Evolutionary conservation across 2,113 vertebrate genomes (phyloP).

Genomic region (Gallinago media): DNA sequence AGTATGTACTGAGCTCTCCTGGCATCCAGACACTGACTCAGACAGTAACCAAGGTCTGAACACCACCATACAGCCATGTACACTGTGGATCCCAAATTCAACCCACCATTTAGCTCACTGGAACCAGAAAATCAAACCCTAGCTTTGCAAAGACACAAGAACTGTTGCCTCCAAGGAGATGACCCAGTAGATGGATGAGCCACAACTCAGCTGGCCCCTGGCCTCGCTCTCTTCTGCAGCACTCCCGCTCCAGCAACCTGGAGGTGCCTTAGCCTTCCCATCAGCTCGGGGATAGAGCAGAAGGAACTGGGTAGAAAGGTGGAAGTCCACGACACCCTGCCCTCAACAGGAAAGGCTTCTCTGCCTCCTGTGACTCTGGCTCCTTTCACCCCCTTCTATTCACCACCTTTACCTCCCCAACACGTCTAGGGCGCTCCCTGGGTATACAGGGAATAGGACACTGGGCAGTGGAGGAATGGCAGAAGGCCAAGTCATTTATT

Average conservation of each 20-base stretch:
- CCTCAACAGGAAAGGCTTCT: accelerated
- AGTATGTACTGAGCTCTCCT: not conserved
- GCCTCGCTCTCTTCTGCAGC: not conserved
- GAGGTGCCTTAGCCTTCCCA: not conserved
- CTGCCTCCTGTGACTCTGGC: not conserved
- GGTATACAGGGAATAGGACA: not conserved
- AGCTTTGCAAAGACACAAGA: not conserved
- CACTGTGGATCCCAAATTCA: not conserved
- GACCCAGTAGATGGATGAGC: not conserved
- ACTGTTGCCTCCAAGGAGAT: not conserved
- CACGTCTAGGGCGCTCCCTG: not conserved
- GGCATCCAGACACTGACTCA: not conserved
- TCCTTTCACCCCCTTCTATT: not conserved
- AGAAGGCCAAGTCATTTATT: not conserved
- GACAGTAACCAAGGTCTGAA: not conserved
- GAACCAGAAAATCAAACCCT: not conserved
- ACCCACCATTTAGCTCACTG: not conserved
- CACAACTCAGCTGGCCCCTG: not conserved
- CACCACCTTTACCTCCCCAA: not conserved
- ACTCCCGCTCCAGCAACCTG: not conserved
- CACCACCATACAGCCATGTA: not conserved
- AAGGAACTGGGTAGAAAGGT: not conserved
- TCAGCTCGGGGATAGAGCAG: accelerated
- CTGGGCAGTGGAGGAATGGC: not conserved
- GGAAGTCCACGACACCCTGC: not conserved